These are phyloP conservation scores for Saxidomus purpurata DNA, from an alignment of 1,140 invertebrate species.

Conservation along the genomic window DNA sequence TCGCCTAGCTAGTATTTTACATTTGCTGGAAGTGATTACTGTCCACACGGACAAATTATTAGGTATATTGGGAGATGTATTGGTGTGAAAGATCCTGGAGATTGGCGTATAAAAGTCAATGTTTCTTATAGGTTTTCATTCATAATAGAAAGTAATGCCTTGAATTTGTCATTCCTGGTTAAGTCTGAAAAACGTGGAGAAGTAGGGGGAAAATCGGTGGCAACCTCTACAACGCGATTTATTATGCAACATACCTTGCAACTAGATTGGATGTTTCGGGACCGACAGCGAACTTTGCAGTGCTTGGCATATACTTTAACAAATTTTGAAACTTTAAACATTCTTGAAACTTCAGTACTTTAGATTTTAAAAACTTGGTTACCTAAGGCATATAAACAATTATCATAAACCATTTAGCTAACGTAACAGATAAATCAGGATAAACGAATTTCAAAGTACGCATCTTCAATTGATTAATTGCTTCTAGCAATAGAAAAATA, in stretches of 20 bases:
- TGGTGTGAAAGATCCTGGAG: background rate
- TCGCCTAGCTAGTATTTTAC: background rate
- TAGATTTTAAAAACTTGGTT: too few relatives aligned
- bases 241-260: too few relatives aligned
- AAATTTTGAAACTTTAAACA: too few relatives aligned
- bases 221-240: background rate
- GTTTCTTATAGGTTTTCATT: conserved; percentile 3
- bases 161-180: background rate
- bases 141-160: conserved; percentile 5
- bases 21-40: background rate
- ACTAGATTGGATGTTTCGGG: too few relatives aligned
- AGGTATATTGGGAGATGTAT: background rate
- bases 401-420: background rate
- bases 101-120: conserved; percentile 23
- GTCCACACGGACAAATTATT: conserved; percentile 7
- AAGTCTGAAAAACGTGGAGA: background rate
- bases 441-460: background rate
- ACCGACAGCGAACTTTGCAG: too few relatives aligned
- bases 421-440: background rate
- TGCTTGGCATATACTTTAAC: too few relatives aligned
- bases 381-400: too few relatives aligned
- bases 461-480: too few relatives aligned
- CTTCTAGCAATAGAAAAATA: too few relatives aligned
- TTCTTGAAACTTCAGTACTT: too few relatives aligned
- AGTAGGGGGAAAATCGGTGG: background rate